phyloP scores from a whole-genome alignment of 2,888 invertebrate genomes.

The Lasius platythorax region DNA sequence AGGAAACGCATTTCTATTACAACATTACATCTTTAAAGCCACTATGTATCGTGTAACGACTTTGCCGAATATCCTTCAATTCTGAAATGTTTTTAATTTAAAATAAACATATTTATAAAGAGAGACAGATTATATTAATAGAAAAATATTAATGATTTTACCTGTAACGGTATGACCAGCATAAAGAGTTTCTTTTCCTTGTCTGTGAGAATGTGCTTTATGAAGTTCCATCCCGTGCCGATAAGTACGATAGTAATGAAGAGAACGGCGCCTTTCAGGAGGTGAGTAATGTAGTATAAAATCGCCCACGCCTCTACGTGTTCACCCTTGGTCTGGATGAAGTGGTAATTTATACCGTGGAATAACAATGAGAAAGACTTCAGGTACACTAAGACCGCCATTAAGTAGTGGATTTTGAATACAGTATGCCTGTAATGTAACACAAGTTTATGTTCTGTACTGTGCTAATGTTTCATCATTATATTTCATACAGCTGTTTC shows the following conservation, averaged over 20 bases:
- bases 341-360: constrained; percentile 98
- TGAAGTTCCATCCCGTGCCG: constrained; percentile 99
- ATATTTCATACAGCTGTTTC: not conserved
- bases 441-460: not conserved
- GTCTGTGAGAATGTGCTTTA: constrained; percentile 98
- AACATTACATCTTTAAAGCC: not conserved
- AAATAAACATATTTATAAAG: not conserved
- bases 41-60: not conserved
- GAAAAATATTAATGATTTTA: constrained; percentile 81
- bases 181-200: constrained; percentile 99
- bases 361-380: constrained; percentile 97
- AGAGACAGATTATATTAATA: not conserved
- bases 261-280: constrained; percentile 96
- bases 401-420: constrained; percentile 98
- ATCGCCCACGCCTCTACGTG: constrained; percentile 99
- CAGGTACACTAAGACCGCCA: constrained; percentile 96
- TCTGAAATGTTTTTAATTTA: not conserved
- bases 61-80: not conserved
- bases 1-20: constrained; percentile 29
- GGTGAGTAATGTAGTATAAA: constrained; percentile 98
- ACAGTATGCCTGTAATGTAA: constrained; percentile 89
- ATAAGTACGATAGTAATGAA: constrained; percentile 98
- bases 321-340: constrained; percentile 96
- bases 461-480: not conserved
- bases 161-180: constrained; percentile 98